phyloP scores from a whole-genome alignment of 2,797 vertebrate genomes.

The Antennarius maculatus region DNA sequence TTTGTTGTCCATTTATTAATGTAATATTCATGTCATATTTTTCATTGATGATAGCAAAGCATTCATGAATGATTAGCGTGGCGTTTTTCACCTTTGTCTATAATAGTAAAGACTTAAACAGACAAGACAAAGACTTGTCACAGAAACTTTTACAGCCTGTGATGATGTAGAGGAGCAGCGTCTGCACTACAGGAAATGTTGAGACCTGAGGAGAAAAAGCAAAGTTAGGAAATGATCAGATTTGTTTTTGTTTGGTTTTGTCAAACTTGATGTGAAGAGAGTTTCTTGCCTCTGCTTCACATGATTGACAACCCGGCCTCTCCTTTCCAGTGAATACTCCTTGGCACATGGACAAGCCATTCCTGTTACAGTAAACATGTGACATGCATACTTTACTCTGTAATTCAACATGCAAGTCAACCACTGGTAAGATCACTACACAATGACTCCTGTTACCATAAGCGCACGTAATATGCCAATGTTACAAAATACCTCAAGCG shows the following conservation, averaged over 20 bases:
- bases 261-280: too few relatives aligned
- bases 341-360: constrained; percentile 3
- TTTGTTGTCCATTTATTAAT: constrained; percentile 17
- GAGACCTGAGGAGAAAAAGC: constrained; percentile 35
- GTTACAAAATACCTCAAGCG: too few relatives aligned
- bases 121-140: background rate
- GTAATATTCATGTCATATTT: background rate
- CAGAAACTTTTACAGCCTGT: background rate
- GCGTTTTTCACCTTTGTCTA: background rate
- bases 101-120: background rate
- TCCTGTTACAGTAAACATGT: background rate
- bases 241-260: too few relatives aligned
- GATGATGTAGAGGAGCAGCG: background rate
- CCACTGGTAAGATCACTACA: too few relatives aligned
- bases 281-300: constrained; percentile 42
- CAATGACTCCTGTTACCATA: too few relatives aligned
- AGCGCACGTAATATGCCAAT: too few relatives aligned
- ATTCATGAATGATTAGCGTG: constrained; percentile 12
- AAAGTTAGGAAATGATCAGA: background rate
- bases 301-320: constrained; percentile 13
- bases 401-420: background rate
- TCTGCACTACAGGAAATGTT: constrained; percentile 7
- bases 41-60: constrained; percentile 5
- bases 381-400: background rate
- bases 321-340: constrained; percentile 16